A percentile compares a stretch with the other conserved stretches of the same genome.
phyloP scores from a whole-genome alignment of 2,113 vertebrate genomes.

The pig (Sus scrofa) region T2T-Sscrofa CM000829.6:56612501-56613000 shows the following conservation, averaged over 20 bases:
- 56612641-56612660: conserved; percentile 18
- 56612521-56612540: not conserved
- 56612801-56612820: conserved; percentile 63
- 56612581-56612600: not conserved
- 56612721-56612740: conserved; percentile 41
- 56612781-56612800: conserved; percentile 64
- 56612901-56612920: conserved; percentile 96
- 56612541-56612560: conserved; percentile 20
- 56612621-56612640: not conserved
- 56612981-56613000: not conserved
- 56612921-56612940: conserved; percentile 97
- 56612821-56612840: conserved; percentile 48
- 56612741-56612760: conserved; percentile 27
- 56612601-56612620: not conserved
- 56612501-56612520: not conserved
- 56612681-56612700: conserved; percentile 16
- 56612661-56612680: conserved; percentile 13
- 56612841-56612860: conserved; percentile 10
- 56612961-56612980: not conserved
- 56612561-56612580: not conserved
- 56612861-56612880: conserved; percentile 89
- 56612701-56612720: conserved; percentile 58
- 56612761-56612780: conserved; percentile 62
- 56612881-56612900: conserved; percentile 97
- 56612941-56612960: conserved; percentile 68